Percentiles rank a stretch among this genome's conserved stretches.
phyloP scores from a whole-genome alignment of 37 sponge, comb jelly and placozoan genomes.

The Spongia lamella region DNA sequence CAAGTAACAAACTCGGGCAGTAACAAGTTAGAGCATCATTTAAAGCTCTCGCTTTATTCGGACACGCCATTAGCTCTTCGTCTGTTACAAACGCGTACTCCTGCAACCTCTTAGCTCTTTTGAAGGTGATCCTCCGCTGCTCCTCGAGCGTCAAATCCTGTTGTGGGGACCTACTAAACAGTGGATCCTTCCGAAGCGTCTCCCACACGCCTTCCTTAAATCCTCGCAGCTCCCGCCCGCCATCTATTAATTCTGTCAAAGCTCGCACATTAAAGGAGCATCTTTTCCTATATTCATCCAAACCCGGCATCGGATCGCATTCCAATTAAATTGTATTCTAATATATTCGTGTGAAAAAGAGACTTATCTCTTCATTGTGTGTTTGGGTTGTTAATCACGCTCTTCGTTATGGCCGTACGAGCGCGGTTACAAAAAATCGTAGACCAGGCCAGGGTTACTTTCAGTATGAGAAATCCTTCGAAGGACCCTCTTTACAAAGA shows the following conservation, averaged over 20 bases:
- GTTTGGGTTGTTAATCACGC: too few relatives aligned
- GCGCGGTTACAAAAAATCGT: conserved; percentile 21
- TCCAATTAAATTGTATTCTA: too few relatives aligned
- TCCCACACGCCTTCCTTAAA: conserved; percentile 51
- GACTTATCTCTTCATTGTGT: too few relatives aligned
- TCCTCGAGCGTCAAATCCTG: conserved; percentile 52
- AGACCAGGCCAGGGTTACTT: conserved; percentile 38
- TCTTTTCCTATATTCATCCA: too few relatives aligned
- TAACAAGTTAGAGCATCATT: conserved; percentile 23
- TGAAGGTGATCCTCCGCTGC: conserved; percentile 49
- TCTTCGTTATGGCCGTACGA: neutral
- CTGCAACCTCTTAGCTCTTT: conserved; percentile 46
- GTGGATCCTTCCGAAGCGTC: conserved; percentile 62
- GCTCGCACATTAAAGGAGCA: too few relatives aligned
- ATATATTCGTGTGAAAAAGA: too few relatives aligned
- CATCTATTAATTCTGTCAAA: too few relatives aligned
- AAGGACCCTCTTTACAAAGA: conserved; percentile 29
- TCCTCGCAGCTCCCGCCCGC: too few relatives aligned
- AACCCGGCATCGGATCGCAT: too few relatives aligned
- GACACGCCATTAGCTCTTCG: conserved; percentile 32
- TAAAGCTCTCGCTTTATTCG: conserved; percentile 14
- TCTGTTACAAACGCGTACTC: conserved; percentile 66
- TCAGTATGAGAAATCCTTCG: neutral
- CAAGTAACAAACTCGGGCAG: conserved; percentile 14
- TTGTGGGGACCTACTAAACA: conserved; percentile 33